Evolutionary conservation across 2,797 vertebrate genomes (phyloP).

Genomic region (Anableps anableps): DNA sequence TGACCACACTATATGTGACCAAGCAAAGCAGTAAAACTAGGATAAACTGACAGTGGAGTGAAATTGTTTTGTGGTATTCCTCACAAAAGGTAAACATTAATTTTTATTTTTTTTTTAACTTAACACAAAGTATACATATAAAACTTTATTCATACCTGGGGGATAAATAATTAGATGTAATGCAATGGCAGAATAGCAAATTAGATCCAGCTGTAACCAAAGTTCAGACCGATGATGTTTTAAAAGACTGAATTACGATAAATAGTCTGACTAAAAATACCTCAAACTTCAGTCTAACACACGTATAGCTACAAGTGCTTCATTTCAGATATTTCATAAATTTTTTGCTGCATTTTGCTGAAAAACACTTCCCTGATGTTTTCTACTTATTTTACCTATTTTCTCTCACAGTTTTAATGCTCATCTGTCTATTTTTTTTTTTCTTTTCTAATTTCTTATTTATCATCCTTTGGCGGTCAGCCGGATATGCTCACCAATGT

Average conservation of each 20-base stretch:
- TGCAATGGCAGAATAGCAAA: too few species aligned
- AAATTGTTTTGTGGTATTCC: too few species aligned
- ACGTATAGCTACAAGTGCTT: not conserved
- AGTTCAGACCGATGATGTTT: not conserved
- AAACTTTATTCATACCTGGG: too few species aligned
- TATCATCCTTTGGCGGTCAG: conserved; percentile 61
- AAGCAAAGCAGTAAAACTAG: too few species aligned
- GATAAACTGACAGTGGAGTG: too few species aligned
- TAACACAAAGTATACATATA: too few species aligned
- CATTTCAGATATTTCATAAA: not conserved
- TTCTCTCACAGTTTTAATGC: not conserved
- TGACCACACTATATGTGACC: too few species aligned
- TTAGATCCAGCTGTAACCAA: not conserved
- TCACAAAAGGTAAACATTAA: too few species aligned
- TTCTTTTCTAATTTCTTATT: not conserved
- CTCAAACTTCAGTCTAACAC: not conserved
- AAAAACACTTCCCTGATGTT: not conserved
- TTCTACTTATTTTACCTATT: not conserved
- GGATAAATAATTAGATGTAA: too few species aligned
- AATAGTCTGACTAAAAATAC: not conserved
- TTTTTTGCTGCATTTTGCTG: not conserved
- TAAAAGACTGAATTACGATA: not conserved
- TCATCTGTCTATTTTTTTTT: not conserved
- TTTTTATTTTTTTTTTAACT: too few species aligned
- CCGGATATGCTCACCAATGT: conserved; percentile 95